A percentile compares a stretch with the other conserved stretches of the same genome.
These are phyloP conservation scores for Cacatua alba DNA, from an alignment of 2,113 vertebrate genomes.

Conservation along the genomic window DNA sequence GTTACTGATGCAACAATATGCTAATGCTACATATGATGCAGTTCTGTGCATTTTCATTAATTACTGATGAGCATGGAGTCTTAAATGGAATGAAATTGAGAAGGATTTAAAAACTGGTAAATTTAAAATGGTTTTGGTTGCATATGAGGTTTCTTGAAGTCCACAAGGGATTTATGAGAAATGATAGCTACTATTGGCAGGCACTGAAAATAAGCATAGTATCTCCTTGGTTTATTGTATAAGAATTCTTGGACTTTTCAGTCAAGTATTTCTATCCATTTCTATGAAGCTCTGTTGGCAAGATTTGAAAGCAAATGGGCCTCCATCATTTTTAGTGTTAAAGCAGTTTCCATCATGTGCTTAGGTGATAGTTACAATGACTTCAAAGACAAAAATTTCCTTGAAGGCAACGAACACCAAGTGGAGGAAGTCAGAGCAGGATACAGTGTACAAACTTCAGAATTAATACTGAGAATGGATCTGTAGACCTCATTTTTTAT, in stretches of 20 bases:
- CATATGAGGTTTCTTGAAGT: background rate
- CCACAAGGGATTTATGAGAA: background rate
- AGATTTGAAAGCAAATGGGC: background rate
- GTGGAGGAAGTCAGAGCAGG: background rate
- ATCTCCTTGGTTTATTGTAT: background rate
- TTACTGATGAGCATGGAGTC: background rate
- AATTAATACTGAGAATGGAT: background rate
- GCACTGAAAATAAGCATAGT: background rate
- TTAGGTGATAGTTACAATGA: background rate
- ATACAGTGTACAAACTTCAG: background rate
- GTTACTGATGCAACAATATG: background rate
- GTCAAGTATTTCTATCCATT: background rate
- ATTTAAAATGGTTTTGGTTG: background rate
- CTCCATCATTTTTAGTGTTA: background rate
- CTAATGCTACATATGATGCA: background rate
- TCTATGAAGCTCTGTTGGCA: background rate
- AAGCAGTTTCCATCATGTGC: background rate
- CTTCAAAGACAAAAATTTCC: background rate
- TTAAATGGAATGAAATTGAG: background rate
- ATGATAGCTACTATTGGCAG: background rate
- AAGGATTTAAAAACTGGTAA: background rate
- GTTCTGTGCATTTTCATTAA: background rate
- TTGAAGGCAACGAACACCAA: background rate
- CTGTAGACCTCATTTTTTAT: background rate
- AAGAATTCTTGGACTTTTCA: background rate